phyloP scores from a whole-genome alignment of 35 echinoderm and acorn worm species.

The Stichopus chloronotus region DNA sequence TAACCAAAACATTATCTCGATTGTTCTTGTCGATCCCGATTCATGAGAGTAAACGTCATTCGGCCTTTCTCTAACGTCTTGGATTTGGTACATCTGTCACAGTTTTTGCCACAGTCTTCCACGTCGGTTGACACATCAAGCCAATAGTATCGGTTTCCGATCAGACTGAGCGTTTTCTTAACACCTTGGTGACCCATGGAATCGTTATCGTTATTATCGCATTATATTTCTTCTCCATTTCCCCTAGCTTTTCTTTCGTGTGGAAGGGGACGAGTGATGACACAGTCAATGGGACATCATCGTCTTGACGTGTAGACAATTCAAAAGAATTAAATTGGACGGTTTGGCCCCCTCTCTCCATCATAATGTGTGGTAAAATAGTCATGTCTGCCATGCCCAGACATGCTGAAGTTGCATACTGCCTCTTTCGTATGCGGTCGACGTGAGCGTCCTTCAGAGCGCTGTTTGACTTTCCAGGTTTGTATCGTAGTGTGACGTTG shows the following conservation, averaged over 20 bases:
- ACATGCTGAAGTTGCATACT: neutral
- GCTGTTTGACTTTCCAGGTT: constrained; percentile 25
- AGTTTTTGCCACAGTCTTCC: constrained; percentile 29
- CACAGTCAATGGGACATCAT: neutral
- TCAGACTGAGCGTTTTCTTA: constrained; percentile 17
- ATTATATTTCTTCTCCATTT: neutral
- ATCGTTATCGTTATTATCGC: neutral
- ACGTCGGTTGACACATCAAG: neutral
- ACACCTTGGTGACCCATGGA: constrained; percentile 41
- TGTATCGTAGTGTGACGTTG: constrained; percentile 33
- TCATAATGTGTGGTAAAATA: too few relatives aligned
- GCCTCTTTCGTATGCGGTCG: neutral
- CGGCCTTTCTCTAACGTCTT: constrained; percentile 20
- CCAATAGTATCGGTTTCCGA: constrained; percentile 15
- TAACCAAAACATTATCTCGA: neutral
- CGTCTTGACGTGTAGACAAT: neutral
- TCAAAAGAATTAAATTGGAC: too few relatives aligned
- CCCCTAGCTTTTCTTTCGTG: neutral
- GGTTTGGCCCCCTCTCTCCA: too few relatives aligned
- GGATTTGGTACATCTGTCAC: constrained; percentile 43
- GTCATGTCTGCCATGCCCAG: neutral
- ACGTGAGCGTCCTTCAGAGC: constrained; percentile 28
- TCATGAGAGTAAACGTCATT: constrained; percentile 35
- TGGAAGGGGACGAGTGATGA: neutral
- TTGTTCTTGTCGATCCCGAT: neutral